Evolutionary conservation across 2,797 vertebrate species (phyloP).

Genomic region (Pseudotriccus pelzelni): DNA sequence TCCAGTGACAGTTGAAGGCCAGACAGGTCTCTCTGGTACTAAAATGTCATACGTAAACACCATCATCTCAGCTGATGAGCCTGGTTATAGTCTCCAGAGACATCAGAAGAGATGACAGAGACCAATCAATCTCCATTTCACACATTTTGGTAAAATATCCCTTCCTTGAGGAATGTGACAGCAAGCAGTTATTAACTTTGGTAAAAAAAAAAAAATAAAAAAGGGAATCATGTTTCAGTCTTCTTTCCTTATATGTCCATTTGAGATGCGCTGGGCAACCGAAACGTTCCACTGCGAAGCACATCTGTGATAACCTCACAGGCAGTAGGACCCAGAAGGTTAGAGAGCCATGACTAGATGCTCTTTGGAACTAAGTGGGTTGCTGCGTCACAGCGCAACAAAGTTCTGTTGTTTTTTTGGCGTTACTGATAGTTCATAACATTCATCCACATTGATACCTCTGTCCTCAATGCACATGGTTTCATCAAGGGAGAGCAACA

Average conservation of each 20-base stretch:
- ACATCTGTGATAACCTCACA: background rate
- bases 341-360: background rate
- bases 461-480: background rate
- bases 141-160: background rate
- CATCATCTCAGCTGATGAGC: background rate
- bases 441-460: background rate
- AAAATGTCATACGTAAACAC: background rate
- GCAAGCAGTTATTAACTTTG: background rate
- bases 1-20: background rate
- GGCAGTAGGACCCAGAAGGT: background rate
- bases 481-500: background rate
- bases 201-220: background rate
- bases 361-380: background rate
- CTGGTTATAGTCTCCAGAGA: background rate
- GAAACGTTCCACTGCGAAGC: background rate
- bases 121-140: background rate
- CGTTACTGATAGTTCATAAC: background rate
- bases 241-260: background rate
- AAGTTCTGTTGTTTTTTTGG: background rate
- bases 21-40: background rate
- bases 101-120: background rate
- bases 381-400: background rate
- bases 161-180: background rate
- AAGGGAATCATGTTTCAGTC: background rate
- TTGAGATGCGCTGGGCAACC: background rate